Evolutionary conservation across 2,113 vertebrate species (phyloP).

Genomic region (crab-eating macaque (Macaca fascicularis)): DNA sequence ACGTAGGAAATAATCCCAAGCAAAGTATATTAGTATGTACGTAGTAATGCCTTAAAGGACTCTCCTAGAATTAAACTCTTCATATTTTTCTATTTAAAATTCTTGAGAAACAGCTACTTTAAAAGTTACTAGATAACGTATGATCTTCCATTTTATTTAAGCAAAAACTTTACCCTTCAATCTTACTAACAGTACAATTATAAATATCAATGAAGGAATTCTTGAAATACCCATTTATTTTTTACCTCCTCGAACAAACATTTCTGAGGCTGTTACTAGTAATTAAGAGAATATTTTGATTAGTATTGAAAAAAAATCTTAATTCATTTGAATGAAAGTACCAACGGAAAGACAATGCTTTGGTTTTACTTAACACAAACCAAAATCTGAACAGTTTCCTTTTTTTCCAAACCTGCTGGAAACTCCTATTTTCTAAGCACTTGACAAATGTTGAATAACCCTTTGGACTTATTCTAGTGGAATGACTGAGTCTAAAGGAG

Average conservation of each 20-base stretch:
- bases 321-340: slow-evolving; percentile 73
- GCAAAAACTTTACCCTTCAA: not conserved
- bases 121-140: not conserved
- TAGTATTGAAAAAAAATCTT: slow-evolving; percentile 61
- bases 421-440: not conserved
- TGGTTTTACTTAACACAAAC: slow-evolving; percentile 58
- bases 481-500: not conserved
- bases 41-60: not conserved
- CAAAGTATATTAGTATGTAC: not conserved
- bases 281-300: slow-evolving; percentile 71
- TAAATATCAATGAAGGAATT: slow-evolving; percentile 74
- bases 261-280: slow-evolving; percentile 73
- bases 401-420: not conserved
- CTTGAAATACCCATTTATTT: slow-evolving; percentile 66
- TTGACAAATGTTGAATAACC: not conserved
- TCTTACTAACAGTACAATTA: slow-evolving; percentile 50
- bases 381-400: slow-evolving; percentile 70
- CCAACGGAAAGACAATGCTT: slow-evolving; percentile 65
- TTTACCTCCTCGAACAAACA: slow-evolving; percentile 76
- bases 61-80: not conserved
- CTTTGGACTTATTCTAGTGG: not conserved
- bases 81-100: slow-evolving; percentile 24
- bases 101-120: not conserved
- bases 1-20: not conserved
- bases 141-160: slow-evolving; percentile 20